These are phyloP conservation scores for Tenualosa thibaudeaui DNA, from an alignment of 2,797 vertebrate genomes.

Conservation along the genomic window DNA sequence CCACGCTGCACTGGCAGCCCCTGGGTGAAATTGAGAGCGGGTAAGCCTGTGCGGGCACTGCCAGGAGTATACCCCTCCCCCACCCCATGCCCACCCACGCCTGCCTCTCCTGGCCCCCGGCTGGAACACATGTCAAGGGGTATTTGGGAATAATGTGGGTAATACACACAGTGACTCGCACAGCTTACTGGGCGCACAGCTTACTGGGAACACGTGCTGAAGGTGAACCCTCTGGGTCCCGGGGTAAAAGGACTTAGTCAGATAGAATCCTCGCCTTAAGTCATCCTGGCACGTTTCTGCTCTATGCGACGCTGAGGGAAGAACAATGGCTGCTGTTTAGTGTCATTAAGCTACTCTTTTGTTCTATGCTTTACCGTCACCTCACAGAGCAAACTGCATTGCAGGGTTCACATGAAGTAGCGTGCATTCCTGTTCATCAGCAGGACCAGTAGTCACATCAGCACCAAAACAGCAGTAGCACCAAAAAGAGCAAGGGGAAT, in stretches of 20 bases:
- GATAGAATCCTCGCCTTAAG: neutral
- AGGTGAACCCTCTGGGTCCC: neutral
- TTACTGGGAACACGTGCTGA: conserved; percentile 16
- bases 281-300: neutral
- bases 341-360: neutral
- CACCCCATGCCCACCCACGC: neutral
- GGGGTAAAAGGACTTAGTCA: neutral
- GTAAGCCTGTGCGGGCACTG: neutral
- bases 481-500: neutral
- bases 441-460: neutral
- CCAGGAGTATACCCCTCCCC: neutral
- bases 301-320: neutral
- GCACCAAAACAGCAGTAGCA: neutral
- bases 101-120: neutral
- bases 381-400: neutral
- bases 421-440: neutral
- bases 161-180: neutral
- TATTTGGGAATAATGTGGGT: neutral
- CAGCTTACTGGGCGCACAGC: neutral
- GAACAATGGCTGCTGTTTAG: neutral
- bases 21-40: neutral
- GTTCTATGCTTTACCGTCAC: neutral
- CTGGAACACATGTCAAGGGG: neutral
- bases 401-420: neutral
- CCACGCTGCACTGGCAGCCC: neutral